Evolutionary conservation across 2,888 invertebrate genomes (phyloP), one percentile per base, ranked within the genome.

Genomic region (Leptopterna dolabrata): DNA sequence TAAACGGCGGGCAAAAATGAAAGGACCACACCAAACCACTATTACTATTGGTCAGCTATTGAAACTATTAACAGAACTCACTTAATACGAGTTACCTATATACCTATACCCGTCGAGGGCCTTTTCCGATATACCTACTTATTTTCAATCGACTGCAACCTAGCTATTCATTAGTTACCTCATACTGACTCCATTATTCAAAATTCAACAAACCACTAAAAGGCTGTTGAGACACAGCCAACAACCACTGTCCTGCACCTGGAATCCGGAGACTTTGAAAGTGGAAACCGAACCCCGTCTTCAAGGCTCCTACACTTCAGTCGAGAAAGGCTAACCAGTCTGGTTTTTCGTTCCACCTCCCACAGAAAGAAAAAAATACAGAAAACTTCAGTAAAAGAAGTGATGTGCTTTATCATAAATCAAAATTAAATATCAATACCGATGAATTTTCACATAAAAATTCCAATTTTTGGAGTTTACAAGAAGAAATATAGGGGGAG

Each of bases 261-360:
- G 30, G 36, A 73, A 16, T 36, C 73, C 73, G 36, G 30, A 36
- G 27, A 76, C n/a, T 83, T 63, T 70, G 83, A 83, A 81, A 83
- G 83, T 83, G 83, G 70, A 83, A 83, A 36, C 83, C 83, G 24
- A 83, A 63, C 83, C 83, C 11, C 19, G 70, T 70, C 30, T n/a
- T 70, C 83, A 70, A 83, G 70, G 63, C 47, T 83, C 70, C 78
- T 27, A 27, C 19, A 43, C 43, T 14, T 43, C 27, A 11, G 27
- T 24, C 43, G 70, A 36, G 70, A 83, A 83, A 83, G 70, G 83
- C 45, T 41, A 45, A 43, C 78, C 19, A 24, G 63, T 63, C 63
- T 24, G 63, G 63, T 63, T 63, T 47, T 63, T 63, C 24, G 63
- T 63, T 63, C 27, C 9, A 24, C 24, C 6, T 2, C 24, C 27